Evolutionary conservation across 1,140 invertebrate genomes (phyloP), one percentile per base, ranked within the genome.

Genomic region (Musca vetustissima): DNA sequence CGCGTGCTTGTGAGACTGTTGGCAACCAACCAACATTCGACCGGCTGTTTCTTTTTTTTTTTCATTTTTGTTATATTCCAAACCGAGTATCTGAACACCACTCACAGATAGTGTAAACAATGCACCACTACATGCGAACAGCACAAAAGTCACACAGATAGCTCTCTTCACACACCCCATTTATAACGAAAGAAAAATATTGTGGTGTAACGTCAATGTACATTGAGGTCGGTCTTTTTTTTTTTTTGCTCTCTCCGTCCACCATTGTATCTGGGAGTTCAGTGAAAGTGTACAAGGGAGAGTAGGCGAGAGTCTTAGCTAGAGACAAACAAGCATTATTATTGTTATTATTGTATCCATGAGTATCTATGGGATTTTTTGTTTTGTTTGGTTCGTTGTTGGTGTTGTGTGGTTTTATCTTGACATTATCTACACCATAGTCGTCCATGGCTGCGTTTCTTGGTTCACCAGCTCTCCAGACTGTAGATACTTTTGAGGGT

Each of bases 1-100:
- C 76, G 73, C 76, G 73, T 77, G 76, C 76, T 75, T 78, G 70
- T 75, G 71, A 19, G 28, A 61, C 28, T 43, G 57, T 36, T 61
- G 57, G 57, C 57, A 61, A 61, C 17, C 57, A 61, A 61, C 57
- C 57, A 61, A 61, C 57, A 61, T 61, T 61, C 76, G 75, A 72
- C 73, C 74, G 71, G 74, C 71, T 72, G 70, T 66, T 8, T 28
- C 3, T 8, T 28, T 28, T 28, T 28, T n/a, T n/a, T n/a, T n/a
- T n/a, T n/a, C n/a, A n/a, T n/a, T n/a, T 68, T 22, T 15, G 32
- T 32, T 61, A 59, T 59, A 69, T 47, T 67, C 36, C 21, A 24
- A 55, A 15, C 57, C 36, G 36, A 19, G 57, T 61, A 61, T 61
- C 57, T 43, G 36, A 43, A 43, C 36, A 13, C 36, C 36, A 43